Percentiles rank a stretch among this genome's conserved stretches.
Evolutionary conservation across 2,888 invertebrate species (phyloP).

Genomic region (Cybosia mesomella): DNA sequence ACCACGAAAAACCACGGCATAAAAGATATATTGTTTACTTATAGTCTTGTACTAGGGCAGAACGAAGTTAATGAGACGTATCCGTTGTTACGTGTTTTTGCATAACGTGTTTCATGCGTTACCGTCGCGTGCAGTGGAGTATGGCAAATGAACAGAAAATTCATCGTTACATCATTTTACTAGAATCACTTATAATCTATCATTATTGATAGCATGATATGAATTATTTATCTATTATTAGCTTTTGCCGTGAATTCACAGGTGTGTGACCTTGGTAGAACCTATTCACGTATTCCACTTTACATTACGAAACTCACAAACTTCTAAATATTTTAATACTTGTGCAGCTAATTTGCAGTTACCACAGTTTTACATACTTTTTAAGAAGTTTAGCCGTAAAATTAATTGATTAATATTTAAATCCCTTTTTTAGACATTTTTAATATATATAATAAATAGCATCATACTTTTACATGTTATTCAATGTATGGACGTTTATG

Average conservation of each 20-base stretch:
- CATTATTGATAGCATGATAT: neutral
- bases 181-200: neutral
- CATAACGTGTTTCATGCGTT: neutral
- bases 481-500: too few relatives aligned
- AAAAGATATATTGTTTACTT: neutral
- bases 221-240: neutral
- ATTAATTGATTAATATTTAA: too few relatives aligned
- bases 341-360: neutral
- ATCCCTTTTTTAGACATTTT: too few relatives aligned
- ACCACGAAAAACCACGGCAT: too few relatives aligned
- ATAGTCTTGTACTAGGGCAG: neutral
- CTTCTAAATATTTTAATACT: neutral
- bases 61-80: slow-evolving; percentile 1
- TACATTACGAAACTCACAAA: neutral
- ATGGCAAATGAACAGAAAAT: neutral
- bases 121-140: neutral
- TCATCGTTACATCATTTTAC: neutral
- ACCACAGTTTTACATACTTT: too few relatives aligned
- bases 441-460: too few relatives aligned
- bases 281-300: neutral
- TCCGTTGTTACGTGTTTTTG: neutral
- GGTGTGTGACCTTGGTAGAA: neutral
- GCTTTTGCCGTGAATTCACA: neutral
- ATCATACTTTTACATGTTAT: too few relatives aligned
- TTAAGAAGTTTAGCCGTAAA: too few relatives aligned